Evolutionary conservation across 2,797 vertebrate genomes (phyloP), one percentile per base, ranked within the genome.

Genomic region (Phrynocephalus forsythii): DNA sequence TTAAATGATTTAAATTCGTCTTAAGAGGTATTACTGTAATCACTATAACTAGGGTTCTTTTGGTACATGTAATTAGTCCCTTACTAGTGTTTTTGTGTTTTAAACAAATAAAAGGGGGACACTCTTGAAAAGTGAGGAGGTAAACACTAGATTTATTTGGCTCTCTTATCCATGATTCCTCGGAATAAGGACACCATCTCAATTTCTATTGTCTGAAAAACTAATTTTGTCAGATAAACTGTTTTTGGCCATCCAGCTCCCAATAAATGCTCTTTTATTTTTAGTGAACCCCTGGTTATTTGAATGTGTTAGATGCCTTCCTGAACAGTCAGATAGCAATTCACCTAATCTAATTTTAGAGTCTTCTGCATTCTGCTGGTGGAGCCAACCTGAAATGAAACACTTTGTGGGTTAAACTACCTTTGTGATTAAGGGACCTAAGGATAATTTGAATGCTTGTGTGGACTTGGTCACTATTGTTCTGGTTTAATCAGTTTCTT

Each of bases 401-500:
- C 60, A 28, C 73, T 79, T 88, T 84, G 33, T 71, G 82, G 7
- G 50, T 72, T 79, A 83, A 84, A 48, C 68, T 83, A 66, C n/a
- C 50, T 83, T 88, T 67, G n/a, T 85, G 83, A 76, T 85, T 28
- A 83, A 73, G 75, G 52, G 15, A 18, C 60, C 63, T 72, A 68
- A 33, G 48, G n/a, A n/a, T 75, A 73, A 85, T 88, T 80, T 84
- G 71, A 69, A 88, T 88, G 83, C 83, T 76, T 81, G 33, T 76
- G 18, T 16, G 11, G 60, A 87, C 71, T n/a, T 81, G 24, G 20
- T 72, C n/a, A 30, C 26, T 66, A 1, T 79, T 56, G 88, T 93
- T 93, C 94, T 91, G 0, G 86, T 90, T 91, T 95, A 95, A 95
- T 94, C 93, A 92, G 91, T 84, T 88, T 94, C 92, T 92, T 94